Percentiles rank a stretch among this genome's conserved stretches.
Conservation (phyloP, 2,797 vertebrate genomes). For the Tokudaia muenninki region DNA sequence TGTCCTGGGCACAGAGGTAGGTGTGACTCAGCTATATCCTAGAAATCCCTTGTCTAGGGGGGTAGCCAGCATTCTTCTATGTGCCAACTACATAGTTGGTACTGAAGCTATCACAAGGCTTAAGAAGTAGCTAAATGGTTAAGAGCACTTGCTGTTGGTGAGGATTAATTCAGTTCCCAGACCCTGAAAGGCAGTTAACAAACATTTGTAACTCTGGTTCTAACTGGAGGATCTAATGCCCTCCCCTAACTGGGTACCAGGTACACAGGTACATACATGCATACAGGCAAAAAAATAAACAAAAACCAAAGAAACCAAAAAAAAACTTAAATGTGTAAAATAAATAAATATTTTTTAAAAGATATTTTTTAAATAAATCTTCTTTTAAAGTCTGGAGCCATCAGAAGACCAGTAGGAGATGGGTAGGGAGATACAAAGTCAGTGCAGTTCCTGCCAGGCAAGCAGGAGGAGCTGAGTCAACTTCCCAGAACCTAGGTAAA, state of each 20-base stretch:
- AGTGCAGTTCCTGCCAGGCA: neutral
- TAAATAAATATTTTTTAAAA: neutral
- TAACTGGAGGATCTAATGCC: neutral
- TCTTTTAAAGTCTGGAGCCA: slow-evolving; percentile 13
- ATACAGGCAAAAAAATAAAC: neutral
- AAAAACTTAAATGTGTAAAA: neutral
- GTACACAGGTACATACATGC: neutral
- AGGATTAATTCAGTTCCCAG: neutral
- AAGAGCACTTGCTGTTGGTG: neutral
- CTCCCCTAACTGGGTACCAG: neutral
- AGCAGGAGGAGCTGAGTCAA: neutral
- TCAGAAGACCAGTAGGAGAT: neutral
- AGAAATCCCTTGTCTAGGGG: neutral
- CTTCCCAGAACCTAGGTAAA: neutral
- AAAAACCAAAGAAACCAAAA: neutral
- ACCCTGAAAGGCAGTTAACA: neutral
- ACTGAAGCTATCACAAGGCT: neutral
- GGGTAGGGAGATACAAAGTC: neutral
- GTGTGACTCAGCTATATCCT: neutral
- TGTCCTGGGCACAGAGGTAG: neutral
- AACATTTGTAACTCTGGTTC: neutral
- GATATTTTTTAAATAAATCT: neutral
- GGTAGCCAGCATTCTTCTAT: neutral
- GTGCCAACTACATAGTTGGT: neutral
- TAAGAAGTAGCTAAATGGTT: neutral